Evolutionary conservation across 1,140 invertebrate species (phyloP).

Genomic region (Drosophila repleta): DNA sequence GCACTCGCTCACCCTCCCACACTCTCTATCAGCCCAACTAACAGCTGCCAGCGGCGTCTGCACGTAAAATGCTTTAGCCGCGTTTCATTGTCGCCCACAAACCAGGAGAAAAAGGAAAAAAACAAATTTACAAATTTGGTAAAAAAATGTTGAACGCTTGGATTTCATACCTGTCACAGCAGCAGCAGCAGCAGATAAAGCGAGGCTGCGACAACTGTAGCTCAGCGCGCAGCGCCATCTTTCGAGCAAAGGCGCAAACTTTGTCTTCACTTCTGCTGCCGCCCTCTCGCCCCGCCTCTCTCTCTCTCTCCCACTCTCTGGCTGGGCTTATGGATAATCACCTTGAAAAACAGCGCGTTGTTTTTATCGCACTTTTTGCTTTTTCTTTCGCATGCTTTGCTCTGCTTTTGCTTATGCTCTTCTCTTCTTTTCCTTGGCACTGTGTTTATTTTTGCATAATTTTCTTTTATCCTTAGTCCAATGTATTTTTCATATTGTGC

Average conservation of each 20-base stretch:
- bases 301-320: neutral
- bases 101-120: conserved; percentile 43
- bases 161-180: conserved; percentile 56
- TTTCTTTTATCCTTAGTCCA: conserved; percentile 65
- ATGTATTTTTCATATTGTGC: conserved; percentile 74
- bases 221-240: conserved; percentile 42
- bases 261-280: conserved; percentile 70
- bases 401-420: conserved; percentile 15
- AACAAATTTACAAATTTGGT: conserved; percentile 69
- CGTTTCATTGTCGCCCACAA: conserved; percentile 75
- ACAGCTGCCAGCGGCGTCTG: conserved; percentile 53
- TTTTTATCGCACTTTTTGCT: conserved; percentile 34
- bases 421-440: conserved; percentile 17
- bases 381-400: conserved; percentile 12
- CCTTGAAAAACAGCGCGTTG: conserved; percentile 54
- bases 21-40: neutral
- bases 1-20: neutral
- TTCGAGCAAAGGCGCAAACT: conserved; percentile 59
- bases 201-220: conserved; percentile 7
- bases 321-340: conserved; percentile 75
- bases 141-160: conserved; percentile 65
- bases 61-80: conserved; percentile 81
- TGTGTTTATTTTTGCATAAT: conserved; percentile 78
- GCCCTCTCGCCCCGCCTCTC: neutral
- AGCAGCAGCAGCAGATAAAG: neutral